Base-by-base conservation (phyloP, 2,888 invertebrate species). In the Polydrusus tereticollis region DNA sequence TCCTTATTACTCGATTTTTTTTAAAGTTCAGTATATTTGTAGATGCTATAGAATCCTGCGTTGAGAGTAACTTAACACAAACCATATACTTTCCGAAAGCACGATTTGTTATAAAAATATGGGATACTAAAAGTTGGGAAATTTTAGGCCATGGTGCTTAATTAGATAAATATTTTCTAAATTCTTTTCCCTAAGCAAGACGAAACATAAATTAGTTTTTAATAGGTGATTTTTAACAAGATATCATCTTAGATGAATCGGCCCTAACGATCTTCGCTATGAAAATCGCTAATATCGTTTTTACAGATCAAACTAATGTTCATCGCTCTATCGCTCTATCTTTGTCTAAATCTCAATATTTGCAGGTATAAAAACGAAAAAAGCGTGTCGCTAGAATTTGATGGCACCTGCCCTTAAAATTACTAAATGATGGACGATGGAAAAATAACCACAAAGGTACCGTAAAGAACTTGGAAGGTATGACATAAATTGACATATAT, bases 331-430 rank as follows among this genome's bases (percentile, higher is more conserved):
- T 12, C 12, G 23, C 16, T 64, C 64, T 64, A 64, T 64, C 64
- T 47, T 36, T 20, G 23, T 64, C 52, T 23, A 18, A 21, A 64
- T 64, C 52, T 52, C 52, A 50, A 64, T 52, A 52, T 52, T 59
- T 36, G 33, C 64, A 64, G 64, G 64, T 64, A 64, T 16, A 64
- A 63, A 52, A 59, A 59, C 4, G 41, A 64, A 63, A 52, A 59
- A 59, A 2, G 41, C 23, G 43, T 52, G 64, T 64, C 50, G 33
- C 14, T 50, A 14, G 8, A 33, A 36, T 16, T 23, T 12, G n/a
- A 52, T 14, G 36, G 38, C 64, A 64, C 64, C 64, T 64, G 64
- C 64, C 21, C 43, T 4, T 16, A 43, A 59, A 26, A 59, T 23
- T 12, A 20, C 59, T 38, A 59, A 59, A 59, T 59, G 59, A 59